A percentile compares a stretch with the other conserved stretches of the same genome.
Conservation (phyloP, 2,797 vertebrate species). For the Sarcoramphus papa region DNA sequence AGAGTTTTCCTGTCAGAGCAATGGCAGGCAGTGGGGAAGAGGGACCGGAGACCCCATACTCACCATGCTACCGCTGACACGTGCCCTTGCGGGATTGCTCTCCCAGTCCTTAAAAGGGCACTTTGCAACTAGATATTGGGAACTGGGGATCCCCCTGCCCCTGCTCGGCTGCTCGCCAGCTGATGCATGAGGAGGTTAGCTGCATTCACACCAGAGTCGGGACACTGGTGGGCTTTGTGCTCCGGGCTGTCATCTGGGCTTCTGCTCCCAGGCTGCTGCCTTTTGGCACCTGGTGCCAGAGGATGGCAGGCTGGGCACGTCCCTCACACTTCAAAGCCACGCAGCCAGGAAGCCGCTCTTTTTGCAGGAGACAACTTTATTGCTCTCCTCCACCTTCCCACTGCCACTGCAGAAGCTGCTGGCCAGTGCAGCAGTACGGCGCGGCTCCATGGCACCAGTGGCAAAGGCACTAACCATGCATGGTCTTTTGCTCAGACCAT, state of each 20-base stretch:
- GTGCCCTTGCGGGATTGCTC: background rate
- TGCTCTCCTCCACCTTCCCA: background rate
- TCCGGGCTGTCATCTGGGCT: background rate
- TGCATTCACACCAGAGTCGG: background rate
- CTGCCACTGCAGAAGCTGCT: background rate
- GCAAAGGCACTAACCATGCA: background rate
- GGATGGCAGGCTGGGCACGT: background rate
- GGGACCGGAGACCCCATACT: background rate
- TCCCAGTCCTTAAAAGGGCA: background rate
- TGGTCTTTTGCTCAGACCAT: background rate
- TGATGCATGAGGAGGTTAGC: background rate
- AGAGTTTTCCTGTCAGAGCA: background rate
- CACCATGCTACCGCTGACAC: rapidly evolving
- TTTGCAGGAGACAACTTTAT: background rate
- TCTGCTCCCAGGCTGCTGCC: too few species aligned
- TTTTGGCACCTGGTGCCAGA: background rate
- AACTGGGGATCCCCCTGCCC: rapidly evolving
- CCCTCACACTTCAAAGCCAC: rapidly evolving
- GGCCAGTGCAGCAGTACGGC: rapidly evolving
- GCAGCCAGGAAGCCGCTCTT: background rate
- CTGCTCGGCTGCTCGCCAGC: background rate
- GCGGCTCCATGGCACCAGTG: rapidly evolving
- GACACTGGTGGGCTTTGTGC: background rate
- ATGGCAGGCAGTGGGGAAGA: background rate
- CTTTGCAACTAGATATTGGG: background rate